Percentiles rank a stretch among this genome's conserved stretches.
phyloP scores from a whole-genome alignment of 2,113 vertebrate species.

The Ameiurus melas region DNA sequence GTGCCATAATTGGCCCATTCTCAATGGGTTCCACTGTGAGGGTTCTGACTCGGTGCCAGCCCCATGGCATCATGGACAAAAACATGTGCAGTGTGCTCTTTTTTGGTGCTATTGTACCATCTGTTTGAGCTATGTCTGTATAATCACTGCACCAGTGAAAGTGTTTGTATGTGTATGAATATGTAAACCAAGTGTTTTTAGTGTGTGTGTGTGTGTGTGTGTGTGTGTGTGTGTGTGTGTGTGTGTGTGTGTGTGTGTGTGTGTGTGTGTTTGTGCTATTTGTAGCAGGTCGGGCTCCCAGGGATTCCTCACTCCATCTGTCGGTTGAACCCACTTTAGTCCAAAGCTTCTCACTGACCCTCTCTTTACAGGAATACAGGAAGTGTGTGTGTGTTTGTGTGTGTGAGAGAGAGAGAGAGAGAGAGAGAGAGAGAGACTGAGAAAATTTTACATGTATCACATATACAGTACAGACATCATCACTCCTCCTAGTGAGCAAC shows the following conservation, averaged over 20 bases:
- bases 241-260: neutral
- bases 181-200: neutral
- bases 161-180: slow-evolving; percentile 3
- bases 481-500: neutral
- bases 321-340: slow-evolving; percentile 28
- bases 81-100: neutral
- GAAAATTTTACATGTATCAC: neutral
- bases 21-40: slow-evolving; percentile 26
- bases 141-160: neutral
- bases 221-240: neutral
- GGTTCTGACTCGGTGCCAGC: slow-evolving; percentile 10
- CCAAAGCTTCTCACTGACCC: slow-evolving; percentile 12
- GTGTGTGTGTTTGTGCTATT: slow-evolving; percentile 25
- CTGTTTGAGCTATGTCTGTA: neutral
- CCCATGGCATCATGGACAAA: slow-evolving; percentile 6
- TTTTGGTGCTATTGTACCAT: neutral
- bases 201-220: neutral
- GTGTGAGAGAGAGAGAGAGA: neutral
- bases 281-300: slow-evolving; percentile 25
- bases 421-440: too few relatives aligned
- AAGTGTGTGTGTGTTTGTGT: too few relatives aligned
- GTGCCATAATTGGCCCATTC: slow-evolving; percentile 16
- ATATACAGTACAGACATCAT: neutral
- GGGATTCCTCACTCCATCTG: slow-evolving; percentile 33
- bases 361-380: neutral